Percentiles rank a stretch among this genome's conserved stretches.
These are phyloP conservation scores for Seriola quinqueradiata DNA, from an alignment of 2,113 vertebrate species.

Conservation along the genomic window DNA sequence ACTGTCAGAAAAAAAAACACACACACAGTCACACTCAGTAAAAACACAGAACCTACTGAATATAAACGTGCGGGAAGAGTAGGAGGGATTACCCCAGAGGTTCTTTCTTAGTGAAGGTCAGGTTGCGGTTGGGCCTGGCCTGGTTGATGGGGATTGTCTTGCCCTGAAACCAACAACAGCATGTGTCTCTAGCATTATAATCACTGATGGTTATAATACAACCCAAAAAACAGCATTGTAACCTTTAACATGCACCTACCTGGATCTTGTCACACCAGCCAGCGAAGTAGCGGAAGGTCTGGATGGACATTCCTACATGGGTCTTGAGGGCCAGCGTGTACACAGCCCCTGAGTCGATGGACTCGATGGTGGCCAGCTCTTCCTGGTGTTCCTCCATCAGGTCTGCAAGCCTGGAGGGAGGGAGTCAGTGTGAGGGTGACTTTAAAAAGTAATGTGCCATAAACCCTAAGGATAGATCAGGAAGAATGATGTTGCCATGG, in stretches of 20 bases:
- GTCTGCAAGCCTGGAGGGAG: constrained; percentile 81
- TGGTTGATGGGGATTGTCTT: constrained; percentile 89
- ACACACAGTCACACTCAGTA: neutral
- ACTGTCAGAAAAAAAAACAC: constrained; percentile 61
- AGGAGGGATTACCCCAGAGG: constrained; percentile 81
- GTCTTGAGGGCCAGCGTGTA: constrained; percentile 89
- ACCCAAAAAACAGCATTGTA: neutral
- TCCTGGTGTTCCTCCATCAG: constrained; percentile 89
- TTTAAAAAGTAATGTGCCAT: neutral
- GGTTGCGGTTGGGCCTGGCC: constrained; percentile 87
- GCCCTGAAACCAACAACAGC: constrained; percentile 72
- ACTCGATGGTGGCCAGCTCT: constrained; percentile 87
- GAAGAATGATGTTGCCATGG: too few species aligned
- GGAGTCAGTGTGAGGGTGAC: neutral
- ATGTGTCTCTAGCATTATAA: neutral
- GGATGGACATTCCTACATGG: constrained; percentile 89
- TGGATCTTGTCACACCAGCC: constrained; percentile 91
- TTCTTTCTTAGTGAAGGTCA: constrained; percentile 87
- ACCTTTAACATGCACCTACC: constrained; percentile 52
- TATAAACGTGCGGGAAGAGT: neutral
- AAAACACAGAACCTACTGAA: neutral
- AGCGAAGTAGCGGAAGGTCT: constrained; percentile 89
- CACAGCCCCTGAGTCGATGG: constrained; percentile 87
- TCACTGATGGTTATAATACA: neutral
- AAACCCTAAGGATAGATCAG: too few species aligned